Evolutionary conservation across 2,797 vertebrate genomes (phyloP), one percentile per base, ranked within the genome.

Genomic region (Crotalus adamanteus): DNA sequence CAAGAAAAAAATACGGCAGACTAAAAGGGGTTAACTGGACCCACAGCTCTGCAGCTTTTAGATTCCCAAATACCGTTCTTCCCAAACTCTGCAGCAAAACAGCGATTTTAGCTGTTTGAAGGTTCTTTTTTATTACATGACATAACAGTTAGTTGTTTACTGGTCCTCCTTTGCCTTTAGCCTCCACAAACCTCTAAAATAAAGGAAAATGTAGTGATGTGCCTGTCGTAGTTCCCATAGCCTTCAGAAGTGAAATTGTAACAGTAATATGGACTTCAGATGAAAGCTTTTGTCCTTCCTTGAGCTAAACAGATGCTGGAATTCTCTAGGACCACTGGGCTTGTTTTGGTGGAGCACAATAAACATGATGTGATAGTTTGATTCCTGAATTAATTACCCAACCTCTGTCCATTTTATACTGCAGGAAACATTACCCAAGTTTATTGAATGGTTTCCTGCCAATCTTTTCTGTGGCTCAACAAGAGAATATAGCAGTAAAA

Each of bases 271-370:
- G 73, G 73, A 47, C 37, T 47, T 83, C 73, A 47, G 16, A 47
- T 12, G 37, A 47, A 83, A 83, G 22, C 18, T 47, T 4, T 47
- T 83, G 73, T 42, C 69, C 18, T 22, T 78, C 37, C 20, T 5
- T 83, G 73, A 47, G 90, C 86, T 0, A 1, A 57, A 4, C 89
- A 86, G 94, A 87, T n/a, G 92, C 60, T 55, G 92, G 7, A 9
- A 4, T 0, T 94, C 63, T 91, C 1, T 25, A 91, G 9, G 13
- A 3, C 0, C 0, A 83, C 94, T 93, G 90, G 60, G 25, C 37
- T 93, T 90, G 90, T 28, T 69, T 92, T 93, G 16, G 93, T 3
- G 94, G 31, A 88, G 11, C 56, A 56, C 22, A 88, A 88, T 63
- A 59, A 56, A n/a, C n/a, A 86, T 14, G 26, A 86, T 53, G 28